Evolutionary conservation across 2,888 invertebrate genomes (phyloP).

Genomic region (Lydus trimaculatus): DNA sequence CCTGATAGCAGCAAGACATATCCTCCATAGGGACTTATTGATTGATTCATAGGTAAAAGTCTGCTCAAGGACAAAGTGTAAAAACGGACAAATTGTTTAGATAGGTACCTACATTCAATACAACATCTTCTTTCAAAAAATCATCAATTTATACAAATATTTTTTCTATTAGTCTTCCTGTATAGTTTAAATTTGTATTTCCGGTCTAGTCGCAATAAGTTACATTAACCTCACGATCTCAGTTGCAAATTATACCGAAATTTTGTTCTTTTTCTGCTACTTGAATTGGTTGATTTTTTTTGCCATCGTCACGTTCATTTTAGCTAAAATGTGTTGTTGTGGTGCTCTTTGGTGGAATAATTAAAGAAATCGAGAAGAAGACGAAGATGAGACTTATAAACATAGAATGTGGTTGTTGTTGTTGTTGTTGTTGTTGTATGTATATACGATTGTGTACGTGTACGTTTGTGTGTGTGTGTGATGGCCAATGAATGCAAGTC

Average conservation of each 20-base stretch:
- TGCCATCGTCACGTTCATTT: no score
- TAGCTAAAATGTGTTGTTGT: no score
- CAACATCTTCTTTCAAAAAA: background rate
- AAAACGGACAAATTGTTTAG: background rate
- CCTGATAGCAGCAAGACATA: conserved; percentile 29
- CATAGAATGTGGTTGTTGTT: conserved; percentile 5
- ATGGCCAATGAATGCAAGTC: conserved; percentile 49
- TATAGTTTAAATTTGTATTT: conserved; percentile 1
- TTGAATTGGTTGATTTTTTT: no score
- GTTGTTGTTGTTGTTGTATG: background rate
- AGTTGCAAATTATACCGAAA: background rate
- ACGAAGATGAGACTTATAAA: background rate
- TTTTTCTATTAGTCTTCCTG: no score
- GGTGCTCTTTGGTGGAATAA: background rate
- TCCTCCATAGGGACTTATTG: conserved; percentile 22
- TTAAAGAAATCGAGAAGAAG: background rate
- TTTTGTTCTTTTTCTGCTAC: no score
- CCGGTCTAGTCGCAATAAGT: background rate
- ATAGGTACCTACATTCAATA: background rate
- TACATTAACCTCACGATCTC: background rate
- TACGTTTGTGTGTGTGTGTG: conserved; percentile 12
- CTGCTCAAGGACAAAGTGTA: background rate
- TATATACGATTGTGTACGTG: no score
- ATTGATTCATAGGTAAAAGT: conserved; percentile 27
- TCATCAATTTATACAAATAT: no score